A percentile compares a stretch with the other conserved stretches of the same genome.
Conservation (phyloP, 2,113 vertebrate genomes). For the Pituophis catenifer region DNA sequence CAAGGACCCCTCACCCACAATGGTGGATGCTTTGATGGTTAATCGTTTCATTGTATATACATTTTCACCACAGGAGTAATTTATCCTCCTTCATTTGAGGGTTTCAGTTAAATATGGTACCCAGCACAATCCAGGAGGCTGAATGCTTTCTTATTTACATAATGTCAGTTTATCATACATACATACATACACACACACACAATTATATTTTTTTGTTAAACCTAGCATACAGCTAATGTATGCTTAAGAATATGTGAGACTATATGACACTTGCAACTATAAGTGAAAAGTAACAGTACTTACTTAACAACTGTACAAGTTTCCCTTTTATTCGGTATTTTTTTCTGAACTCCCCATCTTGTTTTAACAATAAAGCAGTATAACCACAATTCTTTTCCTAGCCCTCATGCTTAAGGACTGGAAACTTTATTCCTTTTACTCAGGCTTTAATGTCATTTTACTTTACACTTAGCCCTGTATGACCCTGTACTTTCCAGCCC, state of each 20-base stretch:
- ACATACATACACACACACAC: too few species aligned
- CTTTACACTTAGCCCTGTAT: background rate
- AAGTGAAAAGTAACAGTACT: background rate
- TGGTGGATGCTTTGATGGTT: background rate
- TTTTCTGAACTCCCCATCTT: background rate
- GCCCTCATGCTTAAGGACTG: background rate
- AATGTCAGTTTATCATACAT: too few species aligned
- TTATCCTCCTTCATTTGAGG: conserved; percentile 21
- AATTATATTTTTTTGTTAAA: too few species aligned
- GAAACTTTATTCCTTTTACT: background rate
- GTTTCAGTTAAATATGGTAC: too few species aligned
- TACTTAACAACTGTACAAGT: background rate
- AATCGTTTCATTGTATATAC: background rate
- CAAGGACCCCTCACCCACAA: background rate
- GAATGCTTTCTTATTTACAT: too few species aligned
- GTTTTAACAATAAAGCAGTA: background rate
- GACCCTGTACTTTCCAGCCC: background rate
- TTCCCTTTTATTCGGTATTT: background rate
- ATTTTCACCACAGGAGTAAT: conserved; percentile 1
- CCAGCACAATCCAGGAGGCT: too few species aligned
- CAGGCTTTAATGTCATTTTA: background rate
- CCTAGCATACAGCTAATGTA: too few species aligned
- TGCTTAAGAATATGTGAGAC: too few species aligned
- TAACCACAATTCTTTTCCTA: background rate
- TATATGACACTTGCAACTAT: background rate